Conservation (phyloP, 2,888 invertebrate genomes). For the Gandaritis pyraliata region DNA sequence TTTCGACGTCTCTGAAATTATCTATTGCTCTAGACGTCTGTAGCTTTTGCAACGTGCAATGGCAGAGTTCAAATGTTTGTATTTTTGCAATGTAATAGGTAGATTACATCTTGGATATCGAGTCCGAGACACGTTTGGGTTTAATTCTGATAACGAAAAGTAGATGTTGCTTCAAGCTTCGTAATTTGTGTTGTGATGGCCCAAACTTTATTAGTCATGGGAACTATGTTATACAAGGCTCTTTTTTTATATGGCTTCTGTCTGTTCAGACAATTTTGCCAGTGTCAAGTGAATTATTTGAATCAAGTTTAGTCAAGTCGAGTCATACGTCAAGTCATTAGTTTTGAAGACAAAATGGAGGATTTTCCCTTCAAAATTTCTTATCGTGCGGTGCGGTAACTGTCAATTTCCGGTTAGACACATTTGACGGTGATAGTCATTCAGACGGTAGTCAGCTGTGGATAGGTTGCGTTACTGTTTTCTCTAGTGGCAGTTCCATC, state of each 20-base stretch:
- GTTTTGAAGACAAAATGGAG: no score
- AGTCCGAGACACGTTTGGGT: conserved; percentile 31
- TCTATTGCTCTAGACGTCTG: background rate
- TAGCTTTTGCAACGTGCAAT: conserved; percentile 3
- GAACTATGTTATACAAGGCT: conserved; percentile 39
- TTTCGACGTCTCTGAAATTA: background rate
- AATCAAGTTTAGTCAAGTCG: no score
- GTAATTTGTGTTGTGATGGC: conserved; percentile 52
- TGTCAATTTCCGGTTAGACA: background rate
- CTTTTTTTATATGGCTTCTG: no score
- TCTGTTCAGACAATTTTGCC: no score
- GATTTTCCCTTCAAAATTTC: no score
- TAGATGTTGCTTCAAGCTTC: conserved; percentile 47
- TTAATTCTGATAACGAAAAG: conserved; percentile 40
- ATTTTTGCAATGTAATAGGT: conserved; percentile 13
- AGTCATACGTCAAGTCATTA: no score
- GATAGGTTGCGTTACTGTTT: no score
- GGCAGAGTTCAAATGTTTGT: conserved; percentile 10
- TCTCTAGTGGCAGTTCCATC: no score
- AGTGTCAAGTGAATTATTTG: no score
- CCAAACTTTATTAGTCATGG: conserved; percentile 58
- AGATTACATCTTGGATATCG: conserved; percentile 19
- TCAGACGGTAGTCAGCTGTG: no score
- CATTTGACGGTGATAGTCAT: no score
- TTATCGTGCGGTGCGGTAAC: background rate